phyloP scores from a whole-genome alignment of 2,888 invertebrate species.

The Drosophila antonietae region DNA sequence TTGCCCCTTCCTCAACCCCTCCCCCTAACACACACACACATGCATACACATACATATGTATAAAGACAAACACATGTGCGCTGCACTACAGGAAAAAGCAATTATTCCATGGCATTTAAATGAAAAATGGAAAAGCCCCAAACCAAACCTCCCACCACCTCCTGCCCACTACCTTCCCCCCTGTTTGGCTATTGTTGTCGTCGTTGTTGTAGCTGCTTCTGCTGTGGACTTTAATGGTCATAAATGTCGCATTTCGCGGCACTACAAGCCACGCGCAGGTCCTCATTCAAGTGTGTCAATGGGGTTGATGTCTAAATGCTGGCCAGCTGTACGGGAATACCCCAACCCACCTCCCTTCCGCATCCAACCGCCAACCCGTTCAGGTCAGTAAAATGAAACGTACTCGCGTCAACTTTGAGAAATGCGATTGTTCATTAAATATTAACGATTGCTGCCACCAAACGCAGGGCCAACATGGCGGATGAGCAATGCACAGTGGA shows the following conservation, averaged over 20 bases:
- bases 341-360: not conserved
- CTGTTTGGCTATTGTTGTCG: not conserved
- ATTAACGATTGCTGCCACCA: conserved; percentile 72
- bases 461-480: conserved; percentile 17
- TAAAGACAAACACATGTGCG: conserved; percentile 21
- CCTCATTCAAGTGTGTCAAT: conserved; percentile 70
- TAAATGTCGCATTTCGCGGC: conserved; percentile 63
- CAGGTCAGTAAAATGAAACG: conserved; percentile 35
- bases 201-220: conserved; percentile 10
- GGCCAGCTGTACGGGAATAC: conserved; percentile 14
- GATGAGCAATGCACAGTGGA: conserved; percentile 25
- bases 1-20: conserved; percentile 2
- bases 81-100: conserved; percentile 73
- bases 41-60: not conserved
- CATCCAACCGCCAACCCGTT: not conserved
- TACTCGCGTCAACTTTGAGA: conserved; percentile 54
- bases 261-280: conserved; percentile 57
- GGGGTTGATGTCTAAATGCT: conserved; percentile 64
- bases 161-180: not conserved
- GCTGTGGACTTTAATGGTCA: conserved; percentile 65
- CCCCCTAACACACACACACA: conserved; percentile 1
- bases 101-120: conserved; percentile 76
- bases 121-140: conserved; percentile 74
- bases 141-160: conserved; percentile 2
- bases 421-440: conserved; percentile 81